phyloP scores from a whole-genome alignment of 2,113 vertebrate species.

The Dipodomys ordii region DNA sequence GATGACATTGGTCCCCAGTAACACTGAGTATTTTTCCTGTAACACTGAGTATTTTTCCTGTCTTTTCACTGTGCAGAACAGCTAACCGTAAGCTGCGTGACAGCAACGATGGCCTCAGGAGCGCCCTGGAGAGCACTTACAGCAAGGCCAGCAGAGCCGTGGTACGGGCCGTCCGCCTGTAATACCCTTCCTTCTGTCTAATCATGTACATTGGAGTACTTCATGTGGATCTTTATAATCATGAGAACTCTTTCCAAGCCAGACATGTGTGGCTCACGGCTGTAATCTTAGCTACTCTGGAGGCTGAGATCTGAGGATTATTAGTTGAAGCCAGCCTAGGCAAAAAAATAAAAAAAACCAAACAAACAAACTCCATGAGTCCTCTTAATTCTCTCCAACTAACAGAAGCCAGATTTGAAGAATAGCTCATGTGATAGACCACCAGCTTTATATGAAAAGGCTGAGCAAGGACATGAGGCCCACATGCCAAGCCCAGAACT shows the following conservation, averaged over 20 bases:
- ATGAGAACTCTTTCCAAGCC: background rate
- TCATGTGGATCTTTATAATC: background rate
- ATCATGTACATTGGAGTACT: background rate
- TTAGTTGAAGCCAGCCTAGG: too few species aligned
- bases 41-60: background rate
- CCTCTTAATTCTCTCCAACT: too few species aligned
- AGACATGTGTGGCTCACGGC: too few species aligned
- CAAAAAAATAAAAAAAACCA: too few species aligned
- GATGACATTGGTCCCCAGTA: background rate
- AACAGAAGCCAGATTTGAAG: too few species aligned
- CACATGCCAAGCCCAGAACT: too few species aligned
- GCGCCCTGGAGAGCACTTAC: conserved; percentile 90
- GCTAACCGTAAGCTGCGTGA: conserved; percentile 94
- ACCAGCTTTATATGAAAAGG: too few species aligned
- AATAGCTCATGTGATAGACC: too few species aligned
- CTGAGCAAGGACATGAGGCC: too few species aligned
- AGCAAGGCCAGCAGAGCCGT: conserved; percentile 89
- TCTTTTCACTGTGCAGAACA: conserved; percentile 83
- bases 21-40: background rate
- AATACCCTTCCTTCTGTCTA: background rate
- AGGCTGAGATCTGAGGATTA: too few species aligned
- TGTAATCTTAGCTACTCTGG: too few species aligned
- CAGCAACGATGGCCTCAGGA: conserved; percentile 92
- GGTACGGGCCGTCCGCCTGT: conserved; percentile 83
- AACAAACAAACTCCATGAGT: too few species aligned